Evolutionary conservation across 1,140 invertebrate genomes (phyloP).

Genomic region (Mactra quadrangularis): DNA sequence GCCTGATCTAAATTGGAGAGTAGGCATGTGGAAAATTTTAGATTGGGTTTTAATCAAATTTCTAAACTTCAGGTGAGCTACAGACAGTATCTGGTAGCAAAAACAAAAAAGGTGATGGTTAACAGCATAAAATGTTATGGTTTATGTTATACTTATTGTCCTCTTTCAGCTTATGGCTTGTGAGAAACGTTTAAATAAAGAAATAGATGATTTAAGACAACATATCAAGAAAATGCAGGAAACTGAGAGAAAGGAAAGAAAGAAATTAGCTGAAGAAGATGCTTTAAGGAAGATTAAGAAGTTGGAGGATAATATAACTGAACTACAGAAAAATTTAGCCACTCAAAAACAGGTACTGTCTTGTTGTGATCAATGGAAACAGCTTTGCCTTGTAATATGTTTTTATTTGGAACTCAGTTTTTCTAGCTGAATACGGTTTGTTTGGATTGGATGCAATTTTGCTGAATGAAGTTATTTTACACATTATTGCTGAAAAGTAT

Average conservation of each 20-base stretch:
- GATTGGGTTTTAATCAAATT: too few species aligned
- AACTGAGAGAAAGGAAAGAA: conserved; percentile 93
- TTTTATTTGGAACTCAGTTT: too few species aligned
- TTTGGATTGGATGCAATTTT: too few species aligned
- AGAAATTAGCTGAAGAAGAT: conserved; percentile 97
- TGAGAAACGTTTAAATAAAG: conserved; percentile 93
- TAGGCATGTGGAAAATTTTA: too few species aligned
- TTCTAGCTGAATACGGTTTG: too few species aligned
- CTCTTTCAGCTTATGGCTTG: conserved; percentile 92
- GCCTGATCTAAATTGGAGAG: too few species aligned
- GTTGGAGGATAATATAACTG: conserved; percentile 92
- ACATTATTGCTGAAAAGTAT: too few species aligned
- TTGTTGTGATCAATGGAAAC: background rate
- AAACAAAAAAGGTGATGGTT: too few species aligned
- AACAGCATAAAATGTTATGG: too few species aligned
- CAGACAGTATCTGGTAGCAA: too few species aligned
- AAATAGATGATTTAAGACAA: conserved; percentile 93
- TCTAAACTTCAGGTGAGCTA: too few species aligned
- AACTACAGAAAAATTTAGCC: conserved; percentile 85
- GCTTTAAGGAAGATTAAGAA: conserved; percentile 97
- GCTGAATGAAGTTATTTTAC: too few species aligned
- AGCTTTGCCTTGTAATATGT: background rate
- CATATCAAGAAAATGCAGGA: conserved; percentile 88
- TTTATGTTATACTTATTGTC: background rate
- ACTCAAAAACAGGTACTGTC: conserved; percentile 92